Percentiles rank a stretch among this genome's conserved stretches.
These are phyloP conservation scores for Carollia perspicillata DNA, from an alignment of 2,113 vertebrate genomes.

Conservation along the genomic window DNA sequence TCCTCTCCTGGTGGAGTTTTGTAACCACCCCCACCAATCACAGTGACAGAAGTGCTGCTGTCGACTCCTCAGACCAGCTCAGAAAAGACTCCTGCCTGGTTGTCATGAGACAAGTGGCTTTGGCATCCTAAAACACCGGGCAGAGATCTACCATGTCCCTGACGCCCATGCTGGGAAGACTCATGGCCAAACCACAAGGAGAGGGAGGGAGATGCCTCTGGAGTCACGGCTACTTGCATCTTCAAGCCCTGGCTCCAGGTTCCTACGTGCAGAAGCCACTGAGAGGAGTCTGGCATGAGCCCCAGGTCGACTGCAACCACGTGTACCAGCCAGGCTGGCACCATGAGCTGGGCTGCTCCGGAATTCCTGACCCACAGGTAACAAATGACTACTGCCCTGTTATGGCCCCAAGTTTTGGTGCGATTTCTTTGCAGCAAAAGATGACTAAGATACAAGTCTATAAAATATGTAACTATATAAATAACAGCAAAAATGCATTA, in stretches of 20 bases:
- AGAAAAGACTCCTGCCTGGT: not conserved
- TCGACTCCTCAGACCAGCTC: not conserved
- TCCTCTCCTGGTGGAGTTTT: not conserved
- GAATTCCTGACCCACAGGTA: not conserved
- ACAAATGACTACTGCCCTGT: not conserved
- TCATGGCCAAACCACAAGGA: not conserved
- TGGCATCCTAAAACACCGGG: not conserved
- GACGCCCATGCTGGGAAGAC: not conserved
- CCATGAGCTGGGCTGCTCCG: not conserved
- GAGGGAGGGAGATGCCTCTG: not conserved
- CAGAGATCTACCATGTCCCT: not conserved
- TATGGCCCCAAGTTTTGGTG: not conserved
- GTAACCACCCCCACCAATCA: not conserved
- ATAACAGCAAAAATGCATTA: not conserved
- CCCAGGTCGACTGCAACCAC: not conserved
- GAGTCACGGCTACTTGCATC: not conserved
- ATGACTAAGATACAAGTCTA: not conserved
- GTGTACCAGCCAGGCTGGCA: not conserved
- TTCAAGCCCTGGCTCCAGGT: not conserved
- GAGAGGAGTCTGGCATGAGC: not conserved
- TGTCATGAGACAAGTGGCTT: not conserved
- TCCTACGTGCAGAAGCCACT: not conserved
- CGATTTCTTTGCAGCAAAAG: not conserved
- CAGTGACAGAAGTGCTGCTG: not conserved
- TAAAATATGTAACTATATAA: not conserved